Base-by-base conservation (phyloP, 2,113 vertebrate species). In the Macrotus californicus region DNA sequence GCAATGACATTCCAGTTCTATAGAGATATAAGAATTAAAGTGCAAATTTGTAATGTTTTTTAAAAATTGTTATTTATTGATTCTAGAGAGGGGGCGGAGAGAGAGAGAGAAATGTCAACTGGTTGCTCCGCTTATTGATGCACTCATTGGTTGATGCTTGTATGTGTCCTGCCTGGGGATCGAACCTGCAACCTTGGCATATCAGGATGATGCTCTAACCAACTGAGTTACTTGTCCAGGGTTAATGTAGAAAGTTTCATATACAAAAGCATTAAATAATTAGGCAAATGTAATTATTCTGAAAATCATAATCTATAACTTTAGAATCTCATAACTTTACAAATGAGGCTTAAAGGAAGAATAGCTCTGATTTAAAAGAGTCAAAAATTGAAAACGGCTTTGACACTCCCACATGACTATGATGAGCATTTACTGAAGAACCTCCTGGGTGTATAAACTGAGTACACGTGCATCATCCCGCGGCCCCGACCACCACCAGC, bases 241-340 rank as follows among this genome's bases (percentile, higher is more conserved):
- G 26, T 61, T 61, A 13, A 61, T 29, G 59, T 12, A 29, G 26
- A 26, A 61, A 61, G 24, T 61, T 61, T 83, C 67, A 87, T 18
- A 50, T 43, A 54, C n/a, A 64, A 92, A 89, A 80, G 8, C 36
- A 87, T 93, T 64, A 77, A 26, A 70, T 87, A 77, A 75, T 94
- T 86, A 92, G 79, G 67, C 36, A 88, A 85, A 22, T 34, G 10
- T 59, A 61, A 81, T 72, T n/a, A 72, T 77, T 56, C 9, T 24
- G 18, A 93, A 96, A 96, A 89, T 61, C 64, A 89, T 39, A 36
- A 81, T 36, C 59, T 82, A 77, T 77, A 61, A 73, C 7, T 79
- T 91, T 41, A 82, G n/a, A 92, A 96, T 87, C 61, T 89, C 83
- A 14, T 29, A 66, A 15, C 43, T 46, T 66, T 43, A 41, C 31